phyloP scores from a whole-genome alignment of 2,888 invertebrate species.

The Heliconius cydno region DNA sequence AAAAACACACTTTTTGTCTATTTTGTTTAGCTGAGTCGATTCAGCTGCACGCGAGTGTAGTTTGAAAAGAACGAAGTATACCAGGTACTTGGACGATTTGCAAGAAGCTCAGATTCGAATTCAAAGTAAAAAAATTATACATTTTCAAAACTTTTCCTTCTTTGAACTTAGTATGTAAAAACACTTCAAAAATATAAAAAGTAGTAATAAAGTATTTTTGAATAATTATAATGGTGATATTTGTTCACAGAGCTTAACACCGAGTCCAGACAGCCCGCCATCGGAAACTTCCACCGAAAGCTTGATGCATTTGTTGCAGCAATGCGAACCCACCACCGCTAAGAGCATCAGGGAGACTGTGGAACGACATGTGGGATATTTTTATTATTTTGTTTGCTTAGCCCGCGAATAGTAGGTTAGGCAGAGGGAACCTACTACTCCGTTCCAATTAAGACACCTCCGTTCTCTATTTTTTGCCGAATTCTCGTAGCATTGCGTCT shows the following conservation, averaged over 20 bases:
- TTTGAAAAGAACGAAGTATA: too few relatives aligned
- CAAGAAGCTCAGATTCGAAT: too few relatives aligned
- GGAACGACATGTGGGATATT: conserved; percentile 86
- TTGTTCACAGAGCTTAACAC: conserved; percentile 74
- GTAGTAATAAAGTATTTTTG: too few relatives aligned
- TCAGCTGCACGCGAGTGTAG: too few relatives aligned
- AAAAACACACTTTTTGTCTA: too few relatives aligned
- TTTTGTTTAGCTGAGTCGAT: too few relatives aligned
- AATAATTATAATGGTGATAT: not conserved
- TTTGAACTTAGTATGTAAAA: too few relatives aligned
- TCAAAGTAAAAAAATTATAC: too few relatives aligned
- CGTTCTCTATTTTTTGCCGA: not conserved
- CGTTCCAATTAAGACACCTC: not conserved
- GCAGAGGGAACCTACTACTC: not conserved
- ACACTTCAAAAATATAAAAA: too few relatives aligned
- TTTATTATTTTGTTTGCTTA: not conserved
- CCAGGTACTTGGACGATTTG: too few relatives aligned
- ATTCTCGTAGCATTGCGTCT: not conserved
- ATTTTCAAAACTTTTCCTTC: too few relatives aligned
- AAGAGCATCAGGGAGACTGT: conserved; percentile 87
- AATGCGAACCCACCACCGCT: conserved; percentile 86
- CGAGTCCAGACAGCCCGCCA: conserved; percentile 83
- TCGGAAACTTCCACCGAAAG: conserved; percentile 85
- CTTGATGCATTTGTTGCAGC: conserved; percentile 85
- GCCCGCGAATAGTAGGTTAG: not conserved